Evolutionary conservation across 2,113 vertebrate genomes (phyloP).

Genomic region (Melanerpes aurifrons): DNA sequence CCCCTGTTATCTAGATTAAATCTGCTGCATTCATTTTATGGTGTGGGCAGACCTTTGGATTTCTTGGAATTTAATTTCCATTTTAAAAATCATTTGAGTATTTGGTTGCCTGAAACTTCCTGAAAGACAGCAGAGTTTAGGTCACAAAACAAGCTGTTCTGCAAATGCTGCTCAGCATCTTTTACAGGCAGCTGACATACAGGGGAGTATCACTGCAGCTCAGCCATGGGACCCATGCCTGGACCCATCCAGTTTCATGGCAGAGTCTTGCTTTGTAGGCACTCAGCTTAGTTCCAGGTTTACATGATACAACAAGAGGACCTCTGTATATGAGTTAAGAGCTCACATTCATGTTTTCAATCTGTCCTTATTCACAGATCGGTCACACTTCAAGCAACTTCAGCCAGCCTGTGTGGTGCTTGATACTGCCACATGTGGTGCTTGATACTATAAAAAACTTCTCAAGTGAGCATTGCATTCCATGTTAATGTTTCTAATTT

Average conservation of each 20-base stretch:
- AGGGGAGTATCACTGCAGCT: not conserved
- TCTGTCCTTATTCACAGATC: not conserved
- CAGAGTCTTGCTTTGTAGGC: not conserved
- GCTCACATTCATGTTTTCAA: not conserved
- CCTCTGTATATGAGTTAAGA: not conserved
- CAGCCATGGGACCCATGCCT: not conserved
- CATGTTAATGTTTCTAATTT: not conserved
- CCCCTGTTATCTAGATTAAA: not conserved
- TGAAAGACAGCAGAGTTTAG: not conserved
- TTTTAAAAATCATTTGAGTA: not conserved
- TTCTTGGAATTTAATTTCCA: constrained; percentile 17
- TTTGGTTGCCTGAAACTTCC: not conserved
- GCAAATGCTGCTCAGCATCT: not conserved
- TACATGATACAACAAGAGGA: not conserved
- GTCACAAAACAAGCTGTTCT: not conserved
- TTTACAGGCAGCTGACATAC: not conserved
- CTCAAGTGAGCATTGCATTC: not conserved
- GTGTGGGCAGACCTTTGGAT: not conserved
- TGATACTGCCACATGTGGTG: no score
- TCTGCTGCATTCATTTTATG: not conserved
- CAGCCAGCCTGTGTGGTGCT: not conserved
- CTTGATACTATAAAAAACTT: not conserved
- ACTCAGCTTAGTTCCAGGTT: not conserved
- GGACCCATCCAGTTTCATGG: not conserved
- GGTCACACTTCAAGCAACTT: not conserved